A percentile compares a stretch with the other conserved stretches of the same genome.
Conservation (phyloP, 2,113 vertebrate genomes). For the Paradoxurus hermaphroditus region DNA sequence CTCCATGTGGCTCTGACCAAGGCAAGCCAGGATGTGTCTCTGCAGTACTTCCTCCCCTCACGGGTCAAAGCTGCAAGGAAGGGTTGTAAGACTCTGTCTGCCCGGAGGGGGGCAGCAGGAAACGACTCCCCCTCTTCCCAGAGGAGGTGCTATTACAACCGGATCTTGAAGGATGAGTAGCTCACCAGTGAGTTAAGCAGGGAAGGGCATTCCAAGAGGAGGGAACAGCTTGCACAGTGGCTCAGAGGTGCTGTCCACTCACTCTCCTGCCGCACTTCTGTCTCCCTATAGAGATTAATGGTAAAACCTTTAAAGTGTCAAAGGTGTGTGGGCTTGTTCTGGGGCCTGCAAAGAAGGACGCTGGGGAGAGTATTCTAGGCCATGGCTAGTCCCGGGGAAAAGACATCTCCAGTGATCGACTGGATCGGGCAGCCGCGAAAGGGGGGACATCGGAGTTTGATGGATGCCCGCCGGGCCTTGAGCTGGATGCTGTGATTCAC, state of each 20-base stretch:
- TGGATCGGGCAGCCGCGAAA: background rate
- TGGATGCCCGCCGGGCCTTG: rapidly evolving
- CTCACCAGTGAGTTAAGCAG: background rate
- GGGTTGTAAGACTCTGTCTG: background rate
- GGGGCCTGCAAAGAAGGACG: background rate
- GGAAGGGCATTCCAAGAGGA: background rate
- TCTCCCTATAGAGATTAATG: background rate
- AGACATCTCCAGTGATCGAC: background rate
- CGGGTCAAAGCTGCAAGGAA: background rate
- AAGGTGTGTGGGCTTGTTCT: background rate
- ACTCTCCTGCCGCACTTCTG: background rate
- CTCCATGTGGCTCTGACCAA: background rate
- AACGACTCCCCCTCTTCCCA: background rate
- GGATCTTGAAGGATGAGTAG: background rate
- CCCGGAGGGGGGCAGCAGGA: background rate
- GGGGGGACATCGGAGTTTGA: background rate
- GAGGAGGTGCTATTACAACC: background rate
- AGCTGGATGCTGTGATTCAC: background rate
- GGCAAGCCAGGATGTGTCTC: background rate
- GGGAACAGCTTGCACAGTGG: background rate
- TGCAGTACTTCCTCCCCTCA: background rate
- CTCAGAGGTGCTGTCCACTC: background rate
- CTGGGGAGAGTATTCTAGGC: background rate
- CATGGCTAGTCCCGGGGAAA: background rate
- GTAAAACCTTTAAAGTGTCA: background rate